Percentiles rank a stretch among this genome's conserved stretches.
phyloP scores from a whole-genome alignment of 2,888 invertebrate species.

The Acanthopleura granulata region DNA sequence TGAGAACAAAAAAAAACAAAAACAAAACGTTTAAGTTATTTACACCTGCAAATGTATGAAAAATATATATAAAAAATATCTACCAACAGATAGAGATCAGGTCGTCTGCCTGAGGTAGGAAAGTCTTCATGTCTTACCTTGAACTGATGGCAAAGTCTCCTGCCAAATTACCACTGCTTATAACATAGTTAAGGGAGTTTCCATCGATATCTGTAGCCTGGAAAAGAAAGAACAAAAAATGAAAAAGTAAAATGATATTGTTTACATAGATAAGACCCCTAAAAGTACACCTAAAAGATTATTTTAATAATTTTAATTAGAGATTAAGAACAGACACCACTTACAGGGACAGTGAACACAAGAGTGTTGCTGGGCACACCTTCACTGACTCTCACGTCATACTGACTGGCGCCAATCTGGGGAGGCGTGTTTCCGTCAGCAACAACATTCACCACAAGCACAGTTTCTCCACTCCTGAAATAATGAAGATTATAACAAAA shows the following conservation, averaged over 20 bases:
- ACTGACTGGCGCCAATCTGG: constrained; percentile 37
- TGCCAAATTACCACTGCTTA: not conserved
- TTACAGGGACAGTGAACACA: constrained; percentile 43
- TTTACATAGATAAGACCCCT: no score
- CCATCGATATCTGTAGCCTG: constrained; percentile 6
- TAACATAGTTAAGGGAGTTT: not conserved
- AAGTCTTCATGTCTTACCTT: not conserved
- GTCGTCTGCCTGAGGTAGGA: no score
- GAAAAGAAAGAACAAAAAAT: not conserved
- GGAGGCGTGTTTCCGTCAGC: constrained; percentile 42
- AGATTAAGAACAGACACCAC: constrained; percentile 15
- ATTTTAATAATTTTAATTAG: no score
- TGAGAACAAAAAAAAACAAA: no score
- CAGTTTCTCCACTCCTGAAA: constrained; percentile 35
- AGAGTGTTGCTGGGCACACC: constrained; percentile 34
- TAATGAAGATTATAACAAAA: constrained; percentile 4
- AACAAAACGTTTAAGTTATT: not conserved
- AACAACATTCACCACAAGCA: constrained; percentile 43
- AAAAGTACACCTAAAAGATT: no score
- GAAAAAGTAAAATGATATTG: not conserved
- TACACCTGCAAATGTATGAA: no score
- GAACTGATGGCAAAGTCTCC: not conserved
- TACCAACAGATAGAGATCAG: no score
- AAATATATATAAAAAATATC: no score
- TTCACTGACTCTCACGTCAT: constrained; percentile 45